Base-by-base conservation (phyloP, 2,113 vertebrate genomes). In the Stigmatopora argus region DNA sequence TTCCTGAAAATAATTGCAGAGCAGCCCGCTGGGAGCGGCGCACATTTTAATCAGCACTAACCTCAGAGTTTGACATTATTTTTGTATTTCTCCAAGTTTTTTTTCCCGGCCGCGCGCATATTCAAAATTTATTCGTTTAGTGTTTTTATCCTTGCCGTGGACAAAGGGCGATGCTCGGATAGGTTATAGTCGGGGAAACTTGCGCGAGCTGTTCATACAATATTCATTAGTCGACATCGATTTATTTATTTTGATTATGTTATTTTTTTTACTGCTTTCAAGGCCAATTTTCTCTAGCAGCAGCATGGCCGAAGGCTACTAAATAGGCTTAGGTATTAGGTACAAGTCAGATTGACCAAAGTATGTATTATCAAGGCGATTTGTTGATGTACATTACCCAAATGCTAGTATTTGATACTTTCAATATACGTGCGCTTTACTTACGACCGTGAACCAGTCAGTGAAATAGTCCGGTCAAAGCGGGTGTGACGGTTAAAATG, bases 31-130 rank as follows among this genome's bases (percentile, higher is more conserved):
- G 53, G 75, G 70, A 80, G 75, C 71, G 34, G 64, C 65, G 66
- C 77, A 72, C 77, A 76, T 79, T 86, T 84, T 87, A 89, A 76
- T 86, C 81, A 87, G 58, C 6, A 81, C 75, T 85, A 79, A 86
- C 88, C 86, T 86, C 81, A 53, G 81, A 67, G 56, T 85, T 86
- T 85, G 85, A 84, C 86, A 72, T 64, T 64, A 65, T 79, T 79
- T 80, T 88, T 73, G 66, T 68, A 78, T 86, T 88, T 71, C 71
- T 60, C 65, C 62, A 38, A 17, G 51, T 75, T 85, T 70, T 75
- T 70, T 75, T 83, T 78, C 72, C 67, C 79, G 83, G 74, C 83
- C 75, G 65, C 77, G 77, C 86, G 78, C 81, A 83, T 86, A 86
- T 85, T 86, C 83, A 73, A 80, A 79, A 84, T 83, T 81, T 21